These are phyloP conservation scores for Sphaeridia pumilis DNA, from an alignment of 2,888 invertebrate genomes.

Conservation along the genomic window DNA sequence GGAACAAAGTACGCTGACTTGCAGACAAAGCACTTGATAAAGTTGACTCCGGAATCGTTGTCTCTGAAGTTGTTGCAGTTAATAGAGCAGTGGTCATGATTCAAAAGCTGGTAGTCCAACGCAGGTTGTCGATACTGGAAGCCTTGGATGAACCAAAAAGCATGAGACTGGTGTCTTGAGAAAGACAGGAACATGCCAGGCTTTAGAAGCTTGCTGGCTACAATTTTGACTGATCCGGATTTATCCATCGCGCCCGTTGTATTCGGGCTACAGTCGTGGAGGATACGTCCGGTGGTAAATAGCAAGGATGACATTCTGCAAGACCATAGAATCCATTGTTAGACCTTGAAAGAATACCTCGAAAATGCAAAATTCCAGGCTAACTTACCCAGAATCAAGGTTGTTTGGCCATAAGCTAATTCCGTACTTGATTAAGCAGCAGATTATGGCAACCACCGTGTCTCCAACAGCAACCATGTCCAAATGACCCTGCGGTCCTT, in stretches of 20 bases:
- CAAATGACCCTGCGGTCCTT: constrained; percentile 3
- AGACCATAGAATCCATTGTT: neutral
- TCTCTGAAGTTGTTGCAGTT: constrained; percentile 1
- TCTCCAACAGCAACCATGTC: constrained; percentile 6
- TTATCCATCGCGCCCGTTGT: constrained; percentile 2
- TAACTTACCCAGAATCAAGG: constrained; percentile 1
- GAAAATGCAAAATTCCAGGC: neutral
- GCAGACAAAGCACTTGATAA: constrained; percentile 3
- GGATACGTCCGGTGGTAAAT: constrained; percentile 4
- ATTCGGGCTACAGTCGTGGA: constrained; percentile 11
- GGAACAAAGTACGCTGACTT: constrained; percentile 4
- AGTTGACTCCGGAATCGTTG: constrained; percentile 7
- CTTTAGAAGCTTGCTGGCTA: neutral
- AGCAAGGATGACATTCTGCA: constrained; percentile 3
- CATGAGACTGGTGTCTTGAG: constrained; percentile 1
- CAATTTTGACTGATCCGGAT: constrained; percentile 1
- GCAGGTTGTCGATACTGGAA: constrained; percentile 6
- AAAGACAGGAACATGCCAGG: neutral
- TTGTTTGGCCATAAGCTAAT: constrained; percentile 6
- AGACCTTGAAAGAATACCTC: neutral
- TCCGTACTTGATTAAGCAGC: constrained; percentile 1
- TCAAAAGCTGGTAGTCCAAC: constrained; percentile 1
- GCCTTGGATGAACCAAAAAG: constrained; percentile 9
- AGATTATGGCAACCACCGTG: neutral
- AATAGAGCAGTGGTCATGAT: constrained; percentile 1